Conservation (phyloP, 92 coral and sea anemone genomes). For the Bergia puertoricense region DNA sequence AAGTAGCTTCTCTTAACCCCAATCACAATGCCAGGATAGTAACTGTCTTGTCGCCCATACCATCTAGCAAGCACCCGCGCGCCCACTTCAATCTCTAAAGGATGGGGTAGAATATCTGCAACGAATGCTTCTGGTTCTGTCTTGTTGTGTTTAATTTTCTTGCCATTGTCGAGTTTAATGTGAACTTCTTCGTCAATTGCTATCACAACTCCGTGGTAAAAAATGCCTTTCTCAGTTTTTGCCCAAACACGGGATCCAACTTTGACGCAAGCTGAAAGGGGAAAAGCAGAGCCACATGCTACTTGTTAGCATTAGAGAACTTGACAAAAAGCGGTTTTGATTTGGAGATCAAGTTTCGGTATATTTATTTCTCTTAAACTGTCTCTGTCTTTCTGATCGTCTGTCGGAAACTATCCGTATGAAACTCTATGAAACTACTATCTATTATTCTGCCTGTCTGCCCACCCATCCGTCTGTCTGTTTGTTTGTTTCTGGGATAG, state of each 20-base stretch:
- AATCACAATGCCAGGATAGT: constrained; percentile 79
- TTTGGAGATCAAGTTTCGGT: not conserved
- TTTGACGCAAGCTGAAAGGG: constrained; percentile 75
- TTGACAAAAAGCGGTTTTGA: not conserved
- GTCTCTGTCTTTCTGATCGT: not conserved
- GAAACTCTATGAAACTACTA: no score
- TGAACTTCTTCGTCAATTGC: constrained; percentile 83
- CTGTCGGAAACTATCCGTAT: not conserved
- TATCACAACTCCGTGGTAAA: constrained; percentile 78
- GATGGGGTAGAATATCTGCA: constrained; percentile 88
- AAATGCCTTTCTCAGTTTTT: constrained; percentile 84
- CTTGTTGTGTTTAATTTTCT: constrained; percentile 70
- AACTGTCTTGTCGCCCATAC: constrained; percentile 83
- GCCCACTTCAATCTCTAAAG: constrained; percentile 78
- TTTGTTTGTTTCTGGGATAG: no score
- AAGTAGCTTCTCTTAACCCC: constrained; percentile 73
- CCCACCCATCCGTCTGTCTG: not conserved
- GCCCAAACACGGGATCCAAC: constrained; percentile 94
- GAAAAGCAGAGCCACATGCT: not conserved
- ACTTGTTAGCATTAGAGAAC: not conserved
- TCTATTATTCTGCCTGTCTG: not conserved
- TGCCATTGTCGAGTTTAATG: constrained; percentile 89
- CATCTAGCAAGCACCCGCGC: constrained; percentile 89
- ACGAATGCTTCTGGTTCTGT: constrained; percentile 63
- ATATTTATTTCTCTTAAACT: not conserved